Conservation (phyloP, 2,113 vertebrate genomes). For the Charina bottae region DNA sequence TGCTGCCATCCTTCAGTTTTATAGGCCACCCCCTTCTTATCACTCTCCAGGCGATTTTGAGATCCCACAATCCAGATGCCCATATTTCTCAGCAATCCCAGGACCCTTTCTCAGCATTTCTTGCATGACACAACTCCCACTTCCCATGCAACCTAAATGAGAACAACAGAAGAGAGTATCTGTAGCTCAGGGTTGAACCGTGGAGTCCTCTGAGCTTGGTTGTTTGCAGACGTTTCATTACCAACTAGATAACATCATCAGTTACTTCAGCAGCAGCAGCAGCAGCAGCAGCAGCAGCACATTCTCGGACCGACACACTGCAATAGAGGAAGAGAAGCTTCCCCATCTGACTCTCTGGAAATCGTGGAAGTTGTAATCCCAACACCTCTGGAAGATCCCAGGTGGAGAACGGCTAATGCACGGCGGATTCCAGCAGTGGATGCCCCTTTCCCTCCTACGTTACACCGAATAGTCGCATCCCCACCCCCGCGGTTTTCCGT, state of each 20-base stretch:
- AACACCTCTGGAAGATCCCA: background rate
- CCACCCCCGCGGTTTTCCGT: background rate
- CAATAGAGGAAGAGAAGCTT: background rate
- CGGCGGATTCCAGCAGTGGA: background rate
- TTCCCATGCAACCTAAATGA: background rate
- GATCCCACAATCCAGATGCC: background rate
- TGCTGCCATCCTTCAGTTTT: background rate
- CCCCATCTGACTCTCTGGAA: background rate
- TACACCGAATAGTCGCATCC: background rate
- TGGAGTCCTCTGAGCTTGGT: background rate
- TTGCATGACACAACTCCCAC: background rate
- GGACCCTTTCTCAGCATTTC: background rate
- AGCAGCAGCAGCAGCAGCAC: background rate
- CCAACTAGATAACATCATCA: background rate
- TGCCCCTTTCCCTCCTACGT: background rate
- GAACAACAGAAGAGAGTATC: background rate
- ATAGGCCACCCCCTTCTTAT: background rate
- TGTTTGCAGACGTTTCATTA: background rate
- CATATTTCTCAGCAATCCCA: background rate
- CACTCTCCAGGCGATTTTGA: background rate
- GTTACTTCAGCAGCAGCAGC: too few relatives aligned
- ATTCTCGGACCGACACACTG: background rate
- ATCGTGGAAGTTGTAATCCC: background rate
- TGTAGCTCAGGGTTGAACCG: background rate
- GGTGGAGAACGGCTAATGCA: background rate